Evolutionary conservation across 2,113 vertebrate genomes (phyloP).

Genomic region (Synodontis membranacea): DNA sequence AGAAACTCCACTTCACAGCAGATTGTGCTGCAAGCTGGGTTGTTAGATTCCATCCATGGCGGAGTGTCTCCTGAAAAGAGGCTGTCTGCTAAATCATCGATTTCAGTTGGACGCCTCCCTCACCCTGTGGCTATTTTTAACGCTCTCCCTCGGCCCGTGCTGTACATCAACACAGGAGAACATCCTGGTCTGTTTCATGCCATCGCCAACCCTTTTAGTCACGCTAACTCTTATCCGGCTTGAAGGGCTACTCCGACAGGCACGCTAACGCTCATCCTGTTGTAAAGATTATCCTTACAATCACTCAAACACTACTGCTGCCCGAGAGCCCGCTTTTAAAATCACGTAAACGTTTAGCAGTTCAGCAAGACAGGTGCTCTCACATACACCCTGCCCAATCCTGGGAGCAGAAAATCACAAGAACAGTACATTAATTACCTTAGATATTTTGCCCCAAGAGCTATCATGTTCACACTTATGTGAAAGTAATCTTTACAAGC

Average conservation of each 20-base stretch:
- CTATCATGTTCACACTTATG: background rate
- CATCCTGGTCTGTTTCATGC: conserved; percentile 62
- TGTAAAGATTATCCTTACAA: conserved; percentile 61
- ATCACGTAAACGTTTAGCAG: conserved; percentile 28
- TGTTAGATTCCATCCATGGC: conserved; percentile 45
- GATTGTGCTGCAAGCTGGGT: conserved; percentile 41
- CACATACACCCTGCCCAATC: background rate
- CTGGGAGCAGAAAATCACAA: background rate
- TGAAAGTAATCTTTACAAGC: background rate
- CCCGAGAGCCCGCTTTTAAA: background rate
- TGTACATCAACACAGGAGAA: conserved; percentile 59
- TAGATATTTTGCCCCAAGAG: background rate
- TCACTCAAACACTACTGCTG: conserved; percentile 12
- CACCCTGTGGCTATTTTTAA: conserved; percentile 71
- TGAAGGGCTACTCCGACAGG: conserved; percentile 68
- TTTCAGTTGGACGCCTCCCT: conserved; percentile 64
- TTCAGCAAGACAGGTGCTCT: conserved; percentile 11
- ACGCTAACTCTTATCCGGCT: conserved; percentile 74
- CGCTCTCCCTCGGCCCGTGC: conserved; percentile 51
- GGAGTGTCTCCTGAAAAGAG: conserved; percentile 62
- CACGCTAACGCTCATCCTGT: conserved; percentile 70
- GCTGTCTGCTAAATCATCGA: conserved; percentile 70
- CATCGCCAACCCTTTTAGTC: conserved; percentile 75
- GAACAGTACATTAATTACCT: background rate
- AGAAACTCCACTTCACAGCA: conserved; percentile 29